Evolutionary conservation across 2,113 vertebrate species (phyloP).

Genomic region (Lonchura striata): DNA sequence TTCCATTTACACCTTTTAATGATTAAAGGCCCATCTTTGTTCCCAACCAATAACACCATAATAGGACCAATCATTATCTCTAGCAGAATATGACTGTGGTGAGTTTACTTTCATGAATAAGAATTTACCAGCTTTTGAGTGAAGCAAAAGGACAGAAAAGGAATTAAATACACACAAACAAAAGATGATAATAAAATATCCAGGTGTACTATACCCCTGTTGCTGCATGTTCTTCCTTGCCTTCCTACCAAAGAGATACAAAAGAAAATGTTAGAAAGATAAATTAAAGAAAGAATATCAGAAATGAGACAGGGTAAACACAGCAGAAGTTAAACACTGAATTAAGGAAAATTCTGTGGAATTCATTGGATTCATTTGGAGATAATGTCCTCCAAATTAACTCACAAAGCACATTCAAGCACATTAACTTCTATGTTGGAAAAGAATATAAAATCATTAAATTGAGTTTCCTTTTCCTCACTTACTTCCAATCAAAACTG

Average conservation of each 20-base stretch:
- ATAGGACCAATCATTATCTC: background rate
- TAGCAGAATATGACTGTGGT: background rate
- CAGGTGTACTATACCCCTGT: constrained; percentile 32
- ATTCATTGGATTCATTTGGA: background rate
- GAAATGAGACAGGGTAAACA: background rate
- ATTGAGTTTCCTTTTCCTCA: background rate
- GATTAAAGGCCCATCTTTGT: background rate
- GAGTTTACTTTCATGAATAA: background rate
- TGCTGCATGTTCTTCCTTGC: constrained; percentile 16
- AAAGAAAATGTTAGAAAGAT: background rate
- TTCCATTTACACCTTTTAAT: background rate
- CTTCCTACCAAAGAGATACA: background rate
- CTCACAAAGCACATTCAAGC: background rate
- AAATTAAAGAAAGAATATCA: background rate
- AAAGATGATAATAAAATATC: background rate
- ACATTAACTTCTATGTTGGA: background rate
- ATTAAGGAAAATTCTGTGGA: background rate
- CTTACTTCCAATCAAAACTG: background rate
- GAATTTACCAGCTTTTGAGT: background rate
- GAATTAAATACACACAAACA: background rate
- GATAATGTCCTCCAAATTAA: background rate
- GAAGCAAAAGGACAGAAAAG: background rate
- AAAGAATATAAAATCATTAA: background rate
- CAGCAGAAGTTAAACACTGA: background rate
- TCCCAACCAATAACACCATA: background rate